phyloP scores from a whole-genome alignment of 2,113 vertebrate genomes.

The Heterotis niloticus region DNA sequence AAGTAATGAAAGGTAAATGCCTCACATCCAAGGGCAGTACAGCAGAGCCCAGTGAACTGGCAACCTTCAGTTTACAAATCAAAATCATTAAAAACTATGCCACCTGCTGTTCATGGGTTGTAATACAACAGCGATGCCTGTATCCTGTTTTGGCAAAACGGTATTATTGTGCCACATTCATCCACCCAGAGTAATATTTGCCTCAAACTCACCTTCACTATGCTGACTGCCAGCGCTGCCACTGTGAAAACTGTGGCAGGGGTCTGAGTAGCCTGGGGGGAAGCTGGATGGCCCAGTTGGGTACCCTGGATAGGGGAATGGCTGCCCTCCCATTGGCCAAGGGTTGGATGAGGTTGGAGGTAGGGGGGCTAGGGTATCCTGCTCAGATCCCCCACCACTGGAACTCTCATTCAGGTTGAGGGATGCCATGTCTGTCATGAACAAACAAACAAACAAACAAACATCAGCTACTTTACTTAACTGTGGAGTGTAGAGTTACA shows the following conservation, averaged over 20 bases:
- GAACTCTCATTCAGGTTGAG: constrained; percentile 92
- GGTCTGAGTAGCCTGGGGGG: constrained; percentile 90
- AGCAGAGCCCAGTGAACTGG: too few relatives aligned
- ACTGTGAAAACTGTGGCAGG: constrained; percentile 91
- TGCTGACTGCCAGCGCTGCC: constrained; percentile 95
- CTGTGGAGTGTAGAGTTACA: too few relatives aligned
- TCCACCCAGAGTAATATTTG: too few relatives aligned
- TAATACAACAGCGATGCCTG: too few relatives aligned
- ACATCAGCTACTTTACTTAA: neutral
- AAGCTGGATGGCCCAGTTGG: constrained; percentile 84
- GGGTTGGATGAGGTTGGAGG: constrained; percentile 75
- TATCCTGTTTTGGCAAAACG: too few relatives aligned
- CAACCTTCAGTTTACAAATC: too few relatives aligned
- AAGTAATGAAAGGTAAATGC: too few relatives aligned
- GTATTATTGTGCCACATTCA: too few relatives aligned
- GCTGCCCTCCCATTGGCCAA: constrained; percentile 88
- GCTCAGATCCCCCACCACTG: constrained; percentile 84
- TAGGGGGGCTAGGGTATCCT: constrained; percentile 84
- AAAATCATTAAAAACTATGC: too few relatives aligned
- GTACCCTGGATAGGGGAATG: constrained; percentile 85
- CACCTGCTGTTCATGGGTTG: too few relatives aligned
- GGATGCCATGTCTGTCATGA: constrained; percentile 79
- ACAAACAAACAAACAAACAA: constrained; percentile 15
- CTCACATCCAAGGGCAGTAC: too few relatives aligned
- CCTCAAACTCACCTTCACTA: constrained; percentile 81